Evolutionary conservation across 1,140 invertebrate species (phyloP), one percentile per base, ranked within the genome.

Genomic region (Muscidifurax raptorellus): DNA sequence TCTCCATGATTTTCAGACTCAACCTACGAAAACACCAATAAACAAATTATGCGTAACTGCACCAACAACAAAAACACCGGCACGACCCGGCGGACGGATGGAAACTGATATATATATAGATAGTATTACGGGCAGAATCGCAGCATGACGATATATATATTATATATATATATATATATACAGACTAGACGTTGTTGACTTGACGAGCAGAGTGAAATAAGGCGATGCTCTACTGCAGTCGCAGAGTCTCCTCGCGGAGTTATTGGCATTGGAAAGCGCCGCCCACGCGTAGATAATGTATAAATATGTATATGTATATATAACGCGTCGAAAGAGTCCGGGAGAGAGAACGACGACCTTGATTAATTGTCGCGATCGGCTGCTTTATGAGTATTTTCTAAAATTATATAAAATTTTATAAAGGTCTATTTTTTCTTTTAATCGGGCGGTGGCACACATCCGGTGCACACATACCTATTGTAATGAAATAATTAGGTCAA

Each of bases 1-100:
- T 86, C 77, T 84, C 83, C 84, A 85, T 85, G 22, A 85, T 85
- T 76, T 59, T 80, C 47, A 84, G 30, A 32, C 78, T 84, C 30
- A 84, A 75, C 27, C 83, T 84, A 52, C 25, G 22, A 13, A 69
- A 69, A 6, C 27, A 64, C 66, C 0, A n/a, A n/a, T 69, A 28
- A 27, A 69, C 13, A 28, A 27, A 69, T 0, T 10, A 69, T 27
- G n/a, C n/a, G n/a, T n/a, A 27, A 7, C 36, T 36, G 5, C 25
- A 28, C 66, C 5, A 69, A 30, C 10, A 9, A 66, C 64, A 66
- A 66, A 3, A 7, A 25, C 67, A 69, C 13, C 66, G 66, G 66
- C 25, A n/a, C 66, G 9, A 27, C 25, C 25, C 7, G n/a, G 28
- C 18, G 30, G 30, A 72, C 18, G 30, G n/a, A 7, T 13, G 32